phyloP scores from a whole-genome alignment of 2,113 vertebrate genomes.

The Cyphomyrus plagiostoma region DNA sequence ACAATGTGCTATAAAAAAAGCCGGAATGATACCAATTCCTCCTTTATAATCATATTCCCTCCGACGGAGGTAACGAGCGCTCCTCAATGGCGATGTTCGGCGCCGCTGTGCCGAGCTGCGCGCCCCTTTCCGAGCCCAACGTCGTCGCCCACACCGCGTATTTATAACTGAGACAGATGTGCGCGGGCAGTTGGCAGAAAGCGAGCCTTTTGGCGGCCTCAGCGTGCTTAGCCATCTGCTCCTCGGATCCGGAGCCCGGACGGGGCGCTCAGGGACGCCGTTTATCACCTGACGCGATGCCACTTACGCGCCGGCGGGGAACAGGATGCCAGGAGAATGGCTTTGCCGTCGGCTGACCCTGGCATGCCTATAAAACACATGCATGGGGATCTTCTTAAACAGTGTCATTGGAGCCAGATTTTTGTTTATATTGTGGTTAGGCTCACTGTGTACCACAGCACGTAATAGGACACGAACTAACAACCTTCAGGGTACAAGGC shows the following conservation, averaged over 20 bases:
- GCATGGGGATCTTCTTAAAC: not conserved
- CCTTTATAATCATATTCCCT: constrained; percentile 33
- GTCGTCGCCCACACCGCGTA: not conserved
- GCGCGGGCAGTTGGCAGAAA: constrained; percentile 27
- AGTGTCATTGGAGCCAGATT: not conserved
- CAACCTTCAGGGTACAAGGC: not conserved
- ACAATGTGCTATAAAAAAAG: constrained; percentile 16
- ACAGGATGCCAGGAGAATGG: not conserved
- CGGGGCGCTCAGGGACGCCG: not conserved
- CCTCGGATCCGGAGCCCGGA: constrained; percentile 5
- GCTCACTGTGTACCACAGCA: not conserved
- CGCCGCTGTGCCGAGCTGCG: constrained; percentile 3
- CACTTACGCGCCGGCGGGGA: not conserved
- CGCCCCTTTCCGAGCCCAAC: constrained; percentile 10
- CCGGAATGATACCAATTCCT: constrained; percentile 30
- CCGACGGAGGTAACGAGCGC: constrained; percentile 37
- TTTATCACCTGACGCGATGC: not conserved
- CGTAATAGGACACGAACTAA: not conserved
- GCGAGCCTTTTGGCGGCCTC: constrained; percentile 15
- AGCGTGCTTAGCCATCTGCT: constrained; percentile 36
- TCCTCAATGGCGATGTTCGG: constrained; percentile 34
- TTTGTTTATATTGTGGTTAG: not conserved
- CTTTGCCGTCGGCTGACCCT: not conserved
- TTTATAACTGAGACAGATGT: constrained; percentile 40
- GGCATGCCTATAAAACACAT: not conserved